Conservation (phyloP, 1,140 invertebrate genomes). For the Centruroides vittatus region DNA sequence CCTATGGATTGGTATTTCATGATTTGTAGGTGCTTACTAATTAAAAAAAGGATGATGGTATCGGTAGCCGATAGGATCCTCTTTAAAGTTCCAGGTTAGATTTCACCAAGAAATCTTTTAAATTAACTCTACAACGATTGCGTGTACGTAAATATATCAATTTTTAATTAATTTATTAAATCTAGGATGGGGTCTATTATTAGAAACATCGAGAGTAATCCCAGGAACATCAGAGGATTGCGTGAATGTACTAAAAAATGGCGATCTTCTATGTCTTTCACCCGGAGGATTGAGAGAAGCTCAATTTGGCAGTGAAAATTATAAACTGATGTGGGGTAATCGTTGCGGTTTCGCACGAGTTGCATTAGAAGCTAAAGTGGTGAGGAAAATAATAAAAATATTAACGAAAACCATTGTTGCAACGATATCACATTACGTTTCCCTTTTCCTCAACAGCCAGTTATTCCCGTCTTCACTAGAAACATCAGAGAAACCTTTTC, state of each 20-base stretch:
- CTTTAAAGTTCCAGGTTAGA: constrained; percentile 77
- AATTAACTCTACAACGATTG: background rate
- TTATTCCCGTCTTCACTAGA: constrained; percentile 91
- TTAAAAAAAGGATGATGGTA: constrained; percentile 66
- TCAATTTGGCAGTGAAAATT: constrained; percentile 32
- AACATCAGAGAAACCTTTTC: constrained; percentile 91
- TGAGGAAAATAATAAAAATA: background rate
- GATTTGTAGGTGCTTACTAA: constrained; percentile 61
- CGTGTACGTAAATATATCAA: background rate
- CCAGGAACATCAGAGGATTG: constrained; percentile 90
- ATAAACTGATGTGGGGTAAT: constrained; percentile 55
- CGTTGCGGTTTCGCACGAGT: constrained; percentile 88
- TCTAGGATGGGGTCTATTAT: constrained; percentile 48
- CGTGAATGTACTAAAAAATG: constrained; percentile 60
- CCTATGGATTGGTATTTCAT: constrained; percentile 96
- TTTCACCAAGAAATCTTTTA: background rate
- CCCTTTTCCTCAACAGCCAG: constrained; percentile 30
- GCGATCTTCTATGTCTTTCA: constrained; percentile 79
- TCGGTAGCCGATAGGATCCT: constrained; percentile 89
- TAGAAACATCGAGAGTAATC: constrained; percentile 79
- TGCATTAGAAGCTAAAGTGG: constrained; percentile 78
- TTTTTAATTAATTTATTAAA: background rate
- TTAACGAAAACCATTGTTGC: too few species aligned
- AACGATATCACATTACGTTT: too few species aligned
- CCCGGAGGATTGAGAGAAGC: constrained; percentile 98